Percentiles rank a stretch among this genome's conserved stretches.
Conservation (phyloP, 2,797 vertebrate genomes). For the Falco peregrinus region DNA sequence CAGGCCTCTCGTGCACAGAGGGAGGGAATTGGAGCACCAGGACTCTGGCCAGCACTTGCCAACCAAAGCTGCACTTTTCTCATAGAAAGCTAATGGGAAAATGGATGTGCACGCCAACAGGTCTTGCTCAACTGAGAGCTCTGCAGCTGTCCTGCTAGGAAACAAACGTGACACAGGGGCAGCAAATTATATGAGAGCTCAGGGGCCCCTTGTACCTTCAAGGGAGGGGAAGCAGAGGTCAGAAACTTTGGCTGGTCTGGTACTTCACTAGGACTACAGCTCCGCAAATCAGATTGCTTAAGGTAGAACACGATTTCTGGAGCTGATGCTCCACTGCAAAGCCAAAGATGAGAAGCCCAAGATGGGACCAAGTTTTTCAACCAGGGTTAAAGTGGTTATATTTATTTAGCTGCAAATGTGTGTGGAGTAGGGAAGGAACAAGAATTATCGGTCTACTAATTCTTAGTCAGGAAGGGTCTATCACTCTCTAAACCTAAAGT, state of each 20-base stretch:
- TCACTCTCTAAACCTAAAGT: not conserved
- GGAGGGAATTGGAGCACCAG: not conserved
- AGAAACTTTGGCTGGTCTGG: not conserved
- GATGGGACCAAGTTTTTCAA: not conserved
- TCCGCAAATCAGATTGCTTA: not conserved
- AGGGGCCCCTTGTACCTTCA: not conserved
- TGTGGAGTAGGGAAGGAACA: not conserved
- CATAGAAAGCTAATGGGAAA: slow-evolving; percentile 2
- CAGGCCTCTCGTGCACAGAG: not conserved
- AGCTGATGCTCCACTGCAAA: not conserved
- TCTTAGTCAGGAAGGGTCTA: not conserved
- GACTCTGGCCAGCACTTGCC: slow-evolving; percentile 24
- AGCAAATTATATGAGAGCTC: not conserved
- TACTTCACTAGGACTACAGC: not conserved
- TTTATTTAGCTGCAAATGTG: not conserved
- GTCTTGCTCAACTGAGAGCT: not conserved
- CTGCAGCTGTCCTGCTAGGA: slow-evolving; percentile 2
- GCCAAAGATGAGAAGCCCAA: not conserved
- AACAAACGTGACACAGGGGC: not conserved
- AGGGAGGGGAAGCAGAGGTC: slow-evolving; percentile 8
- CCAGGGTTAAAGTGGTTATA: not conserved
- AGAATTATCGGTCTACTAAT: not conserved
- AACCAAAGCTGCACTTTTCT: slow-evolving; percentile 30
- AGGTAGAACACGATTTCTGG: not conserved
- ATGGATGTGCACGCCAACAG: not conserved